These are phyloP conservation scores for Diorhabda sublineata DNA, from an alignment of 1,140 invertebrate genomes.

Conservation along the genomic window DNA sequence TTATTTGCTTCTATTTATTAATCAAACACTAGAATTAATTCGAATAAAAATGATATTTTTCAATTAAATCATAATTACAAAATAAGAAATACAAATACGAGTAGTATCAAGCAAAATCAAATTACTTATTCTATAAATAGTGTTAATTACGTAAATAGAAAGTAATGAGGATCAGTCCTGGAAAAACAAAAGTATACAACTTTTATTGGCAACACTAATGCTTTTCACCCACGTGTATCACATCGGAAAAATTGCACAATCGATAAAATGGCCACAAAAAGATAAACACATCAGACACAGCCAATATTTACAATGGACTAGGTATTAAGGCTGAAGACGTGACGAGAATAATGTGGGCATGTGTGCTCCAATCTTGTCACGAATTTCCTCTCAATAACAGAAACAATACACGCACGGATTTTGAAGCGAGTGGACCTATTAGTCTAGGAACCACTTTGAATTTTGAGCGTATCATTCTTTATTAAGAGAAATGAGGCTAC, in stretches of 20 bases:
- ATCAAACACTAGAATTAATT: too few relatives aligned
- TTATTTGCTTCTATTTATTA: too few relatives aligned
- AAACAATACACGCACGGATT: neutral
- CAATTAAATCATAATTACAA: too few relatives aligned
- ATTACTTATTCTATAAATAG: too few relatives aligned
- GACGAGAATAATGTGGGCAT: neutral
- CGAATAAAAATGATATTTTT: too few relatives aligned
- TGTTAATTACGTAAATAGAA: too few relatives aligned
- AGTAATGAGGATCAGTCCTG: too few relatives aligned
- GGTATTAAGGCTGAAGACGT: neutral
- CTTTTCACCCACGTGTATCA: neutral
- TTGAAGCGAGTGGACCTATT: neutral
- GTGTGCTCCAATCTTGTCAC: neutral
- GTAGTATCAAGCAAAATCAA: too few relatives aligned
- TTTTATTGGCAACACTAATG: neutral
- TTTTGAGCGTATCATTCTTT: neutral
- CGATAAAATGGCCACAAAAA: neutral
- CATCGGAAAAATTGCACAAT: neutral
- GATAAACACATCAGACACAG: slow-evolving; percentile 1
- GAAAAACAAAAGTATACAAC: too few relatives aligned
- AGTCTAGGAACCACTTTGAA: neutral
- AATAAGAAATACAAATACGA: too few relatives aligned
- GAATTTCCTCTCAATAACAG: neutral
- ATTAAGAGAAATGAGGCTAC: too few relatives aligned
- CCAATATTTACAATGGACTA: slow-evolving; percentile 2